These are phyloP conservation scores for Eupithecia inturbata DNA, from an alignment of 2,888 invertebrate genomes.

Conservation along the genomic window DNA sequence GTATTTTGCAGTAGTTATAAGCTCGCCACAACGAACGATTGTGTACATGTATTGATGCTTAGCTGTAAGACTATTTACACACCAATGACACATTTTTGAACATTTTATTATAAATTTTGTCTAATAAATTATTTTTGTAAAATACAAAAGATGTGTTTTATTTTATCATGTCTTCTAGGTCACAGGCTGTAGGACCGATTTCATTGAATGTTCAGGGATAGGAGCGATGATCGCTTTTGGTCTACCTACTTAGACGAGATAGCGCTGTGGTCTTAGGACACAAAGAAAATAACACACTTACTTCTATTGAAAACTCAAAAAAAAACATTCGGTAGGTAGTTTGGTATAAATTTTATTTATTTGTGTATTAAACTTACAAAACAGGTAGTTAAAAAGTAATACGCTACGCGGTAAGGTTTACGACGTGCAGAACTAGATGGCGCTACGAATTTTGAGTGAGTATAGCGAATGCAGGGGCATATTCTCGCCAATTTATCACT, in stretches of 20 bases:
- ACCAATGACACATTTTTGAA: constrained; percentile 82
- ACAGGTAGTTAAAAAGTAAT: neutral
- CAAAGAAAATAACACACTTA: neutral
- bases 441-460: neutral
- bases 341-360: neutral
- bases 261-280: neutral
- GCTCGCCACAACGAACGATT: constrained; percentile 64
- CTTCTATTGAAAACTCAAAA: neutral
- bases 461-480: neutral
- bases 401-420: neutral
- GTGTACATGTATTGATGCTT: constrained; percentile 66
- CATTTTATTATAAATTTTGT: constrained; percentile 81
- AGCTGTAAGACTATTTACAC: constrained; percentile 77
- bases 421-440: neutral
- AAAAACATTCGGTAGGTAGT: neutral
- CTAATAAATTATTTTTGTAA: constrained; percentile 85
- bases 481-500: too few relatives aligned
- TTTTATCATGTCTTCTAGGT: constrained; percentile 8
- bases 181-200: neutral
- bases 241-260: neutral
- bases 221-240: neutral
- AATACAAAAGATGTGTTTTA: constrained; percentile 45
- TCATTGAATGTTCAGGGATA: neutral
- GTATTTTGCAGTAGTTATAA: constrained; percentile 30
- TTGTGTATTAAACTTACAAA: neutral